Percentiles rank a stretch among this genome's conserved stretches.
phyloP scores from a whole-genome alignment of 2,888 invertebrate genomes.

The Lepidocyrtinus sp. region DNA sequence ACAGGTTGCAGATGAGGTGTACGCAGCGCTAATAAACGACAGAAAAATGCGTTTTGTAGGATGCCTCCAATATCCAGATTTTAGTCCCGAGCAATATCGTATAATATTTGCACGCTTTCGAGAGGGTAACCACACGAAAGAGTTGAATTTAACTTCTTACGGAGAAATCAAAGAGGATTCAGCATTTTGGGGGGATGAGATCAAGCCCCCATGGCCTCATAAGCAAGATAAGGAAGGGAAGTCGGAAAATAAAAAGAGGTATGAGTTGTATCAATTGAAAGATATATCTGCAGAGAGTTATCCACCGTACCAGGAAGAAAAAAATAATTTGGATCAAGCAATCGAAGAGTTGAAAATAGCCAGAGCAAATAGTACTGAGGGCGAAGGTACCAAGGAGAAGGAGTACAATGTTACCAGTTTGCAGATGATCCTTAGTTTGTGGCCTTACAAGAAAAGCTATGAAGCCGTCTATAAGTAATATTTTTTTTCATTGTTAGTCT shows the following conservation, averaged over 20 bases:
- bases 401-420: not conserved
- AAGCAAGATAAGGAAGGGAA: not conserved
- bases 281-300: not conserved
- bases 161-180: not conserved
- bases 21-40: conserved; percentile 19
- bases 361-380: not conserved
- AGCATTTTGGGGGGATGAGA: not conserved
- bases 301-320: not conserved
- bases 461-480: not conserved
- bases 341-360: not conserved
- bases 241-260: not conserved
- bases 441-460: conserved; percentile 3
- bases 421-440: not conserved
- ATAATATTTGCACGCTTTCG: not conserved
- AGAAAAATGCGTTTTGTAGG: conserved; percentile 33
- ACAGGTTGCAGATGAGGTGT: conserved; percentile 19
- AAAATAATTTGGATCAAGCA: not conserved
- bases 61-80: conserved; percentile 39
- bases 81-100: conserved; percentile 15
- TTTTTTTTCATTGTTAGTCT: not conserved
- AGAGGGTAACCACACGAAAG: not conserved
- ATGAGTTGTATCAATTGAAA: not conserved
- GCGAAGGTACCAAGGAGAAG: not conserved
- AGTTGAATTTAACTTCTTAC: not conserved
- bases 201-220: not conserved